phyloP scores from a whole-genome alignment of 2,113 vertebrate species.

The Mellivora capensis region DNA sequence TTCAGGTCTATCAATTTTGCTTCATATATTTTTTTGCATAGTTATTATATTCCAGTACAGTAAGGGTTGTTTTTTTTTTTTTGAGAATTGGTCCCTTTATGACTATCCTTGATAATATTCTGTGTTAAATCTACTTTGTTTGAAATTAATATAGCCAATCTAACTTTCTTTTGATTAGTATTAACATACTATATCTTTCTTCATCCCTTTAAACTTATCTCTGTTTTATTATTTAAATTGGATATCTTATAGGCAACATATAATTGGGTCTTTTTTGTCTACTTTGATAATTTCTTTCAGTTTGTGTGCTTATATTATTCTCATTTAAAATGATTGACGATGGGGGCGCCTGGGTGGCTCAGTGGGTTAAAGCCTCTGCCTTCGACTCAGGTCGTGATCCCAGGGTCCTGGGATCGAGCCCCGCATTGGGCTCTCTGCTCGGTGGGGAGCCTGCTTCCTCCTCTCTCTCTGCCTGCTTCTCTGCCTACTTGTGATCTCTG shows the following conservation, averaged over 20 bases:
- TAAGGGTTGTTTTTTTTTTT: background rate
- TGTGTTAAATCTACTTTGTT: background rate
- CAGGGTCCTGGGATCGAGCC: too few relatives aligned
- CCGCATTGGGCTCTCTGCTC: too few relatives aligned
- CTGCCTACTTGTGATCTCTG: too few relatives aligned
- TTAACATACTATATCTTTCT: background rate
- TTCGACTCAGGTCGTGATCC: too few relatives aligned
- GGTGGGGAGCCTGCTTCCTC: too few relatives aligned
- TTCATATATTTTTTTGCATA: background rate
- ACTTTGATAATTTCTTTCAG: background rate
- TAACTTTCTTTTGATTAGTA: background rate
- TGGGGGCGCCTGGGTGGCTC: too few relatives aligned
- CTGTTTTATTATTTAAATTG: background rate
- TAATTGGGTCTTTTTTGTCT: background rate
- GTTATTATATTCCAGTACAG: background rate
- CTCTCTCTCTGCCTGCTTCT: too few relatives aligned
- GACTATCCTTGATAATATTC: background rate
- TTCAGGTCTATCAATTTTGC: background rate
- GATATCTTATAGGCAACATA: background rate
- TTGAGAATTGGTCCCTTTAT: background rate
- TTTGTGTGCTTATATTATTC: too few relatives aligned
- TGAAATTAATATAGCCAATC: background rate
- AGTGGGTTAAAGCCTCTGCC: too few relatives aligned
- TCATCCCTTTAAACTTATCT: background rate
- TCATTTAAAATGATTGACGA: background rate